phyloP scores from a whole-genome alignment of 64 coral and sea anemone genomes.

The Dendrophyllia cribrosa region DNA sequence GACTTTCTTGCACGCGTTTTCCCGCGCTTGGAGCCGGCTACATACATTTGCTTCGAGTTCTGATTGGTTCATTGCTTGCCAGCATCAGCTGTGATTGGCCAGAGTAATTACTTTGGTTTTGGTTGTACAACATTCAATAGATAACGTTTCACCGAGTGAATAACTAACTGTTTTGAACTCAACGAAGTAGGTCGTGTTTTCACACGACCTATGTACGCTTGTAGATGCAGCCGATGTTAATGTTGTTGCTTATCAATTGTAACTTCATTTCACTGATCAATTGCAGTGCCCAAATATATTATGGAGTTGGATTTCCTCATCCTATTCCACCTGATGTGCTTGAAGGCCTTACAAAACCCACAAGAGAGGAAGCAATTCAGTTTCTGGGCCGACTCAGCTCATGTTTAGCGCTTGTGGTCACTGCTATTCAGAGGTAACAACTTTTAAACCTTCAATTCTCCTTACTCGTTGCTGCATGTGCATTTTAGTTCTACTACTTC shows the following conservation, averaged over 20 bases:
- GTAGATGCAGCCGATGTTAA: background rate
- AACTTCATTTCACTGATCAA: background rate
- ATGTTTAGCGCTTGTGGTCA: constrained; percentile 63
- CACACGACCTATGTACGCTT: too few species aligned
- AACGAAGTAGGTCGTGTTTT: too few species aligned
- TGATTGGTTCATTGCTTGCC: too few species aligned
- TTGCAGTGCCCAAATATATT: constrained; percentile 88
- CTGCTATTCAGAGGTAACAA: constrained; percentile 78
- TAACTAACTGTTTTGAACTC: too few species aligned
- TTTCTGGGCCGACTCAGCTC: constrained; percentile 74
- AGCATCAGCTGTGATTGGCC: too few species aligned
- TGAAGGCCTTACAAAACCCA: constrained; percentile 75
- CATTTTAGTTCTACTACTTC: background rate
- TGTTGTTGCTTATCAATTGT: background rate
- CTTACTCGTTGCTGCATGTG: background rate
- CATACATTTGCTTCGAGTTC: too few species aligned
- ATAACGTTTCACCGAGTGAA: too few species aligned
- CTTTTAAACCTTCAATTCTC: background rate
- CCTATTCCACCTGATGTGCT: constrained; percentile 56
- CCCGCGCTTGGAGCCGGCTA: too few species aligned
- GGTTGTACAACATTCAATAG: too few species aligned
- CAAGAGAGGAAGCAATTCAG: constrained; percentile 78
- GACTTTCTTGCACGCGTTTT: too few species aligned
- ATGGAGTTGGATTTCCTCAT: constrained; percentile 79
- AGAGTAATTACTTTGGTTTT: too few species aligned